A percentile compares a stretch with the other conserved stretches of the same genome.
Conservation (phyloP, 2,113 vertebrate species). For the Aleadryas rufinucha region DNA sequence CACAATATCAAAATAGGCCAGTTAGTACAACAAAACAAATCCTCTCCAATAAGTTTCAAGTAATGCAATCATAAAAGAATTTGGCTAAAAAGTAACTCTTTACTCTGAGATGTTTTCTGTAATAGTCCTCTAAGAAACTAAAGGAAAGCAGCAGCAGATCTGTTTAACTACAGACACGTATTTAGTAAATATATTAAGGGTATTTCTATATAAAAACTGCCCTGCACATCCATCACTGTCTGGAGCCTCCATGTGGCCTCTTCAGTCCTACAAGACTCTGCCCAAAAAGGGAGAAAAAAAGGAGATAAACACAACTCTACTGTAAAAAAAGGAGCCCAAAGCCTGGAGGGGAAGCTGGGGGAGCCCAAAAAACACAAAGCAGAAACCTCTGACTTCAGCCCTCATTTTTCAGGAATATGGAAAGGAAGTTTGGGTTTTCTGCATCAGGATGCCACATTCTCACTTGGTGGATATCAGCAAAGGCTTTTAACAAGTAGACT, state of each 20-base stretch:
- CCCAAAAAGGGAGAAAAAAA: not conserved
- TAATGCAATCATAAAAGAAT: not conserved
- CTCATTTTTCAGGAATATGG: not conserved
- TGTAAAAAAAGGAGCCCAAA: not conserved
- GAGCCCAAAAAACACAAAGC: not conserved
- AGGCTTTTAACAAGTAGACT: not conserved
- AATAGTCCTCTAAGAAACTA: constrained; percentile 11
- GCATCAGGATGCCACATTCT: not conserved
- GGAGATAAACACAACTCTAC: not conserved
- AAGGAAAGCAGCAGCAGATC: constrained; percentile 45
- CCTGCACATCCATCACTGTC: not conserved
- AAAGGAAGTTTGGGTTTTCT: not conserved
- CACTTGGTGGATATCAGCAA: not conserved
- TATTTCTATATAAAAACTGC: constrained; percentile 15
- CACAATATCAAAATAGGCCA: constrained; percentile 6
- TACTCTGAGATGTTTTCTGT: constrained; percentile 22
- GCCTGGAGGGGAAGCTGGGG: not conserved
- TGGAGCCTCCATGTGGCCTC: not conserved
- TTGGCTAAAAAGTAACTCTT: constrained; percentile 6
- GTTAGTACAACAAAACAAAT: constrained; percentile 30
- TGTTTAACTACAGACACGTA: constrained; percentile 64
- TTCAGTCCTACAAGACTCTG: not conserved
- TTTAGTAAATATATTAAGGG: constrained; percentile 56
- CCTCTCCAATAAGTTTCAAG: constrained; percentile 6
- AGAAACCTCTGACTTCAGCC: not conserved